A percentile compares a stretch with the other conserved stretches of the same genome.
phyloP scores from a whole-genome alignment of 1,140 invertebrate genomes.

The Eulimnadia texana region DNA sequence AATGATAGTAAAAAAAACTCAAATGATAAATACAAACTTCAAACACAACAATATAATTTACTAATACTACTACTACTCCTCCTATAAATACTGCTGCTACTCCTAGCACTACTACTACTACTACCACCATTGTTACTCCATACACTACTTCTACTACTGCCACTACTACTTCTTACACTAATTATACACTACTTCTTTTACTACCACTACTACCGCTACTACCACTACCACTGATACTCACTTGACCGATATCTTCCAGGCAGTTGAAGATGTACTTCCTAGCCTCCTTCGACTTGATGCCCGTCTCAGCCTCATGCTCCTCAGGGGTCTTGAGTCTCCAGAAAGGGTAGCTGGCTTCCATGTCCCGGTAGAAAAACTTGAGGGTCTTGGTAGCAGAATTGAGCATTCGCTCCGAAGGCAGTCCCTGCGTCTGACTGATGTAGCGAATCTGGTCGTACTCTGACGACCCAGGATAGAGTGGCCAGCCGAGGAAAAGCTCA shows the following conservation, averaged over 20 bases:
- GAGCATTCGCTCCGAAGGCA: conserved; percentile 97
- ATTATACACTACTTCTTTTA: too few relatives aligned
- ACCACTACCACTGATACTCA: not conserved
- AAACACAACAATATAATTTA: too few relatives aligned
- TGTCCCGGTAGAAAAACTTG: conserved; percentile 95
- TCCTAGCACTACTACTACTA: too few relatives aligned
- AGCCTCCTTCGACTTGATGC: conserved; percentile 97
- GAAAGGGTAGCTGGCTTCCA: conserved; percentile 91
- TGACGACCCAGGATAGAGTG: conserved; percentile 95
- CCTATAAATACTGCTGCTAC: too few relatives aligned
- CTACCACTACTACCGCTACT: too few relatives aligned
- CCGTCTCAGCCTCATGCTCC: conserved; percentile 94
- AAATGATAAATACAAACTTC: too few relatives aligned
- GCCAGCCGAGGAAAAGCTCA: conserved; percentile 98
- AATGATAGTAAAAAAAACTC: too few relatives aligned
- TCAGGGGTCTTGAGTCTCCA: conserved; percentile 96
- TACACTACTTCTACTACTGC: too few relatives aligned
- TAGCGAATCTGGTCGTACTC: conserved; percentile 98
- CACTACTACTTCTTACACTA: too few relatives aligned
- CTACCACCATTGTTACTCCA: too few relatives aligned
- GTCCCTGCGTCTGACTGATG: conserved; percentile 78
- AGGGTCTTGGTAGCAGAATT: conserved; percentile 96
- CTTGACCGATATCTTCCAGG: conserved; percentile 91
- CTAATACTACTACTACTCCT: too few relatives aligned
- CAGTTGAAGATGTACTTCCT: conserved; percentile 99